Conservation (phyloP, 1,140 invertebrate genomes). For the Palaemon carinicauda region DNA sequence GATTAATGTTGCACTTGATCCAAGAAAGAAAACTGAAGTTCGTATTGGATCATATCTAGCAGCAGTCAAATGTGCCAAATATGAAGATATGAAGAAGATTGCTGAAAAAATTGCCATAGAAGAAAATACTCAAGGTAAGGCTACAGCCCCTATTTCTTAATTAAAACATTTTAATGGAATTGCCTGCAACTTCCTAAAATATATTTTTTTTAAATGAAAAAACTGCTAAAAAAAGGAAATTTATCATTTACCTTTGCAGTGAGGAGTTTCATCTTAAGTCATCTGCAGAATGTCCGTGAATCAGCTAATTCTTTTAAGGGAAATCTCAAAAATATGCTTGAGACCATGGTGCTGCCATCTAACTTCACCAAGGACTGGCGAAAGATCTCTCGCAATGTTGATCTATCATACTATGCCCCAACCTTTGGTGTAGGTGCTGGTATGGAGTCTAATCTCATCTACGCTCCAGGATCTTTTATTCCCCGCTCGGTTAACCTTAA, state of each 20-base stretch:
- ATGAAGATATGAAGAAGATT: background rate
- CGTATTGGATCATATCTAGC: background rate
- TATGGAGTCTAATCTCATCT: slow-evolving; percentile 40
- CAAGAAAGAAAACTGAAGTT: background rate
- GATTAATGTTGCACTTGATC: background rate
- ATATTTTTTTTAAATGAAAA: background rate
- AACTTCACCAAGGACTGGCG: slow-evolving; percentile 25
- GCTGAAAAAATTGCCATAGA: background rate
- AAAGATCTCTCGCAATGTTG: slow-evolving; percentile 33
- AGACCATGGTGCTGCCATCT: slow-evolving; percentile 6
- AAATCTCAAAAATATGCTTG: background rate
- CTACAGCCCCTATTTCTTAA: too few species aligned
- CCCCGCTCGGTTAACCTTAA: slow-evolving; percentile 39
- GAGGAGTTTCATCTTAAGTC: slow-evolving; percentile 43
- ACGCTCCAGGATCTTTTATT: slow-evolving; percentile 25
- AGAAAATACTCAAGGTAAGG: too few species aligned
- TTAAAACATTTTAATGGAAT: background rate
- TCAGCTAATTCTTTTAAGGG: slow-evolving; percentile 11
- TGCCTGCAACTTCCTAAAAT: background rate
- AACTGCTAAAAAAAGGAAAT: background rate
- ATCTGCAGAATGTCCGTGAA: slow-evolving; percentile 11
- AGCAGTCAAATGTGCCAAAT: background rate
- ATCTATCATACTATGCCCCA: slow-evolving; percentile 17
- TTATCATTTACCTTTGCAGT: slow-evolving; percentile 17
- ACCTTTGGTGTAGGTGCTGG: slow-evolving; percentile 22